phyloP scores from a whole-genome alignment of 1,140 invertebrate genomes.

The Aphelinus atriplicis region DNA sequence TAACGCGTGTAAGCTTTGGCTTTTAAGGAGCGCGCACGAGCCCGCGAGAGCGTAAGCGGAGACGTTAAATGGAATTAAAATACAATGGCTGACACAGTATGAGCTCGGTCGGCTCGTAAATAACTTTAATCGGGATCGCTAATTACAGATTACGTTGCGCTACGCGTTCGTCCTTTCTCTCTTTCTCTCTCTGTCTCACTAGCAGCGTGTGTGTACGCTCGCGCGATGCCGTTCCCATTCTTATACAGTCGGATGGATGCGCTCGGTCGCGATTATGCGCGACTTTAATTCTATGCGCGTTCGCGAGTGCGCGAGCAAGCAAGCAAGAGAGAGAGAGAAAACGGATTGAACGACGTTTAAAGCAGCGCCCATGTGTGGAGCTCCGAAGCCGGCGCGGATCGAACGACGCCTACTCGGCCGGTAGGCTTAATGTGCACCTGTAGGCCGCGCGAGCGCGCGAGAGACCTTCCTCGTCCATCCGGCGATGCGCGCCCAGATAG shows the following conservation, averaged over 20 bases:
- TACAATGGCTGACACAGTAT: slow-evolving; percentile 65
- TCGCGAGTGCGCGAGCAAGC: slow-evolving; percentile 1
- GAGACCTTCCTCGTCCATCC: slow-evolving; percentile 49
- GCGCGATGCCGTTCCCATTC: slow-evolving; percentile 58
- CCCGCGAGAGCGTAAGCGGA: slow-evolving; percentile 42
- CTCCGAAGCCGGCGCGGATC: not conserved
- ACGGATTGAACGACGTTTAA: slow-evolving; percentile 56
- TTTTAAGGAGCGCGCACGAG: slow-evolving; percentile 44
- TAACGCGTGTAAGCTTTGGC: slow-evolving; percentile 39
- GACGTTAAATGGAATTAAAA: slow-evolving; percentile 62
- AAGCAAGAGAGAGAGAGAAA: too few species aligned
- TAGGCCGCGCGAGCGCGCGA: not conserved
- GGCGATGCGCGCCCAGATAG: slow-evolving; percentile 58
- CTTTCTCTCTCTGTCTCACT: too few species aligned
- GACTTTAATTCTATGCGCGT: slow-evolving; percentile 45
- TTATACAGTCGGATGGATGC: slow-evolving; percentile 51
- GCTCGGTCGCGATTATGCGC: slow-evolving; percentile 38
- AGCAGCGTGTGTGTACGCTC: slow-evolving; percentile 46
- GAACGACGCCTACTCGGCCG: slow-evolving; percentile 31
- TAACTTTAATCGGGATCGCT: slow-evolving; percentile 66
- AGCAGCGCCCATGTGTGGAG: slow-evolving; percentile 34
- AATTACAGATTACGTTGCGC: slow-evolving; percentile 63
- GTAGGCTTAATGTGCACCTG: slow-evolving; percentile 29
- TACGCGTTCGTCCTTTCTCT: slow-evolving; percentile 15
- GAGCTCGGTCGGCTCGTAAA: slow-evolving; percentile 61